phyloP scores from a whole-genome alignment of 2,113 vertebrate species.

The Ictalurus furcatus region DNA sequence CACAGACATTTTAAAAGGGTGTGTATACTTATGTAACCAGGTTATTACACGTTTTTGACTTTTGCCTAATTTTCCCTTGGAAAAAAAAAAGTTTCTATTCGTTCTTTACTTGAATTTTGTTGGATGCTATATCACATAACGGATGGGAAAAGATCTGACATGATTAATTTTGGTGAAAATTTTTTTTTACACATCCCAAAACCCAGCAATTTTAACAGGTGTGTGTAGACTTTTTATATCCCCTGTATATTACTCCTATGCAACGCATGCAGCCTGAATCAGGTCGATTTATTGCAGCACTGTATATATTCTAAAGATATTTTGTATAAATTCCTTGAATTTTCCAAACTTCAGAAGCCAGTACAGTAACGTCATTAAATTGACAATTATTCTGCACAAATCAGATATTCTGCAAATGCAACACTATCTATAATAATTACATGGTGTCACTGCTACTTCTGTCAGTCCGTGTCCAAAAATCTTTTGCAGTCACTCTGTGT shows the following conservation, averaged over 20 bases:
- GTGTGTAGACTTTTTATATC: not conserved
- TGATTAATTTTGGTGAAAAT: too few species aligned
- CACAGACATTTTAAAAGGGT: not conserved
- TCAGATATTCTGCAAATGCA: not conserved
- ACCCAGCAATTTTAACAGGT: not conserved
- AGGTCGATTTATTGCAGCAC: not conserved
- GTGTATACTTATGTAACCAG: not conserved
- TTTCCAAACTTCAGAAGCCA: not conserved
- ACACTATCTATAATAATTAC: not conserved
- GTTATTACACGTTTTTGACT: not conserved
- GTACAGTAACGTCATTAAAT: not conserved
- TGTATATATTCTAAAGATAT: not conserved
- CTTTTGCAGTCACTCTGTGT: not conserved
- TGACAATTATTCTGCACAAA: not conserved
- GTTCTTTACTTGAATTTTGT: not conserved
- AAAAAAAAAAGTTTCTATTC: not conserved
- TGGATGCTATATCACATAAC: not conserved
- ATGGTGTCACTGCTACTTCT: not conserved
- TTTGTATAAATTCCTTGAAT: not conserved
- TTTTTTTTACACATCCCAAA: not conserved
- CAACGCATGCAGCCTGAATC: not conserved
- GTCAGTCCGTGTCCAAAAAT: not conserved
- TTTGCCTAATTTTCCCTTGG: not conserved
- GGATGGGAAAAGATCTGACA: not conserved
- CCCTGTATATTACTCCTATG: not conserved